These are phyloP conservation scores for Karalla daura DNA, from an alignment of 2,797 vertebrate genomes.

Conservation along the genomic window DNA sequence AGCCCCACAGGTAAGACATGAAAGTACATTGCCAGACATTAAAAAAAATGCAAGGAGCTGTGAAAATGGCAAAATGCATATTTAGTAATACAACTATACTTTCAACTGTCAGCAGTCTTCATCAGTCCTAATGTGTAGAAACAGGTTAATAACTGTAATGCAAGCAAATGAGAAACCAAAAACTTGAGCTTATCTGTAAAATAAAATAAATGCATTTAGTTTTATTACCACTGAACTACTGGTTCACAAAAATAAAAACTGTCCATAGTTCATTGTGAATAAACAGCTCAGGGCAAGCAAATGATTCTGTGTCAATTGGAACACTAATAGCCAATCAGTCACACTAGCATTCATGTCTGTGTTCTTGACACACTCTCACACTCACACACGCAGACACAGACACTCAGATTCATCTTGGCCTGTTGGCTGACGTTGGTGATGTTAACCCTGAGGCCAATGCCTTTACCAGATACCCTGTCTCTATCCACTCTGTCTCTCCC, in stretches of 20 bases:
- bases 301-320: slow-evolving; percentile 46
- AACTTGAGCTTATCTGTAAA: too few species aligned
- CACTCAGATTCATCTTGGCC: slow-evolving; percentile 25
- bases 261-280: slow-evolving; percentile 22
- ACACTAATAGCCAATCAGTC: slow-evolving; percentile 15
- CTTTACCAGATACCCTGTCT: slow-evolving; percentile 88
- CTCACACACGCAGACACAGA: slow-evolving; percentile 17
- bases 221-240: not conserved
- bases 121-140: not conserved
- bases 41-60: not conserved
- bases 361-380: slow-evolving; percentile 29
- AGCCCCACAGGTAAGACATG: slow-evolving; percentile 85
- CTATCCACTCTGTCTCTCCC: slow-evolving; percentile 4
- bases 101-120: too few species aligned
- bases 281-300: slow-evolving; percentile 41
- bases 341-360: slow-evolving; percentile 30
- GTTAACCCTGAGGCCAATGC: slow-evolving; percentile 83
- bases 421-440: slow-evolving; percentile 59
- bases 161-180: not conserved
- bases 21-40: not conserved
- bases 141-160: not conserved
- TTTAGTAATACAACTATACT: not conserved
- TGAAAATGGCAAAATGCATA: not conserved
- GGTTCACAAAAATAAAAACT: not conserved
- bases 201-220: not conserved